phyloP scores from a whole-genome alignment of 37 sponge, comb jelly and placozoan species.

The Corticium candelabrum region DNA sequence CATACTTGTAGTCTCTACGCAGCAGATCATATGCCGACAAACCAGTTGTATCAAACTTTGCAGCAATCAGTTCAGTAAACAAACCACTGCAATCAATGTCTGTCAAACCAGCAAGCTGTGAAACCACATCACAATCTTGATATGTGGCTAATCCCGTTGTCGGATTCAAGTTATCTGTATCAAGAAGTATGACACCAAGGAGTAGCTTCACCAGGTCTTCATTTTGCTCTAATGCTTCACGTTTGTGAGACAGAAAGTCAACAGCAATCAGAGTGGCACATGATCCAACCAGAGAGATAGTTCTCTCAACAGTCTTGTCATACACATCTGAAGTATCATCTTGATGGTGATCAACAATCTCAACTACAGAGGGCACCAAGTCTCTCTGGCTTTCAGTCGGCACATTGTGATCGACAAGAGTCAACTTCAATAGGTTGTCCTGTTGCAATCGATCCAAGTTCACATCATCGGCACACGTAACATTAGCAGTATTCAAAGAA shows the following conservation, averaged over 20 bases:
- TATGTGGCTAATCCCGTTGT: slow-evolving; percentile 23
- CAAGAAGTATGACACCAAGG: slow-evolving; percentile 49
- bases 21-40: background rate
- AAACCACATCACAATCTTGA: slow-evolving; percentile 27
- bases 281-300: slow-evolving; percentile 17
- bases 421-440: slow-evolving; percentile 7
- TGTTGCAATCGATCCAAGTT: background rate
- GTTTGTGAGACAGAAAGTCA: background rate
- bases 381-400: slow-evolving; percentile 1
- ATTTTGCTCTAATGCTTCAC: slow-evolving; percentile 6
- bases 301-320: background rate
- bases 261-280: background rate
- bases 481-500: background rate
- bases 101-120: background rate
- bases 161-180: slow-evolving; percentile 41
- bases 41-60: background rate
- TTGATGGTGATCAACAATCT: slow-evolving; percentile 54
- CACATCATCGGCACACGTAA: background rate
- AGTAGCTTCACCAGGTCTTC: slow-evolving; percentile 25
- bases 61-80: background rate
- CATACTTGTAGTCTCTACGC: background rate
- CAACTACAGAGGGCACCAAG: slow-evolving; percentile 19
- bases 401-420: slow-evolving; percentile 58
- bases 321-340: background rate
- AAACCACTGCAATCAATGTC: background rate